A percentile compares a stretch with the other conserved stretches of the same genome.
phyloP scores from a whole-genome alignment of 2,888 invertebrate species.

The Stratiomys singularior region DNA sequence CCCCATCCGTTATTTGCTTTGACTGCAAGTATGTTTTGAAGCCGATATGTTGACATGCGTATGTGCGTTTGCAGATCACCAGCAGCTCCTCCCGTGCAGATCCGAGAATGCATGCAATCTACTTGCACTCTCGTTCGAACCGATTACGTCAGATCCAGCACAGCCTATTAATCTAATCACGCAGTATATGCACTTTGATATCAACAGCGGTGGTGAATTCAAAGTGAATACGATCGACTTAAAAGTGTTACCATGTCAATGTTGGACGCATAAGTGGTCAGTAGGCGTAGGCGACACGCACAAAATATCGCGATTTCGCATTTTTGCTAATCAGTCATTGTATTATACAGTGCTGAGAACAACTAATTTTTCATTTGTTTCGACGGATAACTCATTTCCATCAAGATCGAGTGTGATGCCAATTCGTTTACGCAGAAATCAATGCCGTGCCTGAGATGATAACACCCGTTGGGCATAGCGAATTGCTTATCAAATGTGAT shows the following conservation, averaged over 20 bases:
- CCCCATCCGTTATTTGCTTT: not conserved
- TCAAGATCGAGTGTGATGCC: not conserved
- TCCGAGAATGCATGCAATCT: constrained; percentile 28
- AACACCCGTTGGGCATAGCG: not conserved
- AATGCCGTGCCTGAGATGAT: not conserved
- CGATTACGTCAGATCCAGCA: constrained; percentile 39
- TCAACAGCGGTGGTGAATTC: not conserved
- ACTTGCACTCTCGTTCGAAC: constrained; percentile 41
- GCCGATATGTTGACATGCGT: not conserved
- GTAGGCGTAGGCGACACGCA: not conserved
- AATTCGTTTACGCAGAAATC: not conserved
- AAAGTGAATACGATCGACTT: not conserved
- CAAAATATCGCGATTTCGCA: not conserved
- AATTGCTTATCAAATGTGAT: constrained; percentile 25
- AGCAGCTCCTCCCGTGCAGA: constrained; percentile 21
- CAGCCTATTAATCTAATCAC: not conserved
- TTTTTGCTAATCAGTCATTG: not conserved
- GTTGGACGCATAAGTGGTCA: not conserved
- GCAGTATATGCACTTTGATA: not conserved
- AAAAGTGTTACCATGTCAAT: constrained; percentile 10
- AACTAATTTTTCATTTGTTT: not conserved
- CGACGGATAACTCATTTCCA: not conserved
- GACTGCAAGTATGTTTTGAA: not conserved
- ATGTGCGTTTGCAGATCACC: constrained; percentile 24
- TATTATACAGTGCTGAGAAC: not conserved